These are phyloP conservation scores for Artemisiospiza belli DNA, from an alignment of 2,113 vertebrate genomes.

Conservation along the genomic window DNA sequence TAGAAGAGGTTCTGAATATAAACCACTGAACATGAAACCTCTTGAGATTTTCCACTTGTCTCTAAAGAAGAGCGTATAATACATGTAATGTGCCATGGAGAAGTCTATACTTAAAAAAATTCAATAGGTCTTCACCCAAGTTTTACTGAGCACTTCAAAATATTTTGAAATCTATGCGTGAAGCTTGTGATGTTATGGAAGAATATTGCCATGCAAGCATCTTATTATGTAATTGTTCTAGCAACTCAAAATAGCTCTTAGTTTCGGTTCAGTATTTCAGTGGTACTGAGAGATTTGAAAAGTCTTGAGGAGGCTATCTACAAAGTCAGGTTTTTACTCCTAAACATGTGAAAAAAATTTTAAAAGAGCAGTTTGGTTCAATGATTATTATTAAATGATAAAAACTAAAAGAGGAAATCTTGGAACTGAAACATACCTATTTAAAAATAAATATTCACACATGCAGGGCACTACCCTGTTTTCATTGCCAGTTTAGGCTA, in stretches of 20 bases:
- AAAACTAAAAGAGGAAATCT: background rate
- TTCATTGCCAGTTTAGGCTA: conserved; percentile 31
- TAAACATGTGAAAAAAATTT: background rate
- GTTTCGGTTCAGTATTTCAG: background rate
- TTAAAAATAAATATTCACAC: conserved; percentile 20
- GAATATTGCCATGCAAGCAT: background rate
- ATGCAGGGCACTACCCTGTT: background rate
- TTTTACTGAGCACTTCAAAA: background rate
- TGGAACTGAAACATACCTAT: background rate
- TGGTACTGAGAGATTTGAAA: background rate
- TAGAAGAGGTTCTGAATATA: background rate
- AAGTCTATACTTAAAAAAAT: background rate
- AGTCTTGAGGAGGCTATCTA: background rate
- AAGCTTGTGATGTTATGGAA: background rate
- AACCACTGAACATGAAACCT: background rate
- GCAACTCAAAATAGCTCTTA: background rate
- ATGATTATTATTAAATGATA: background rate
- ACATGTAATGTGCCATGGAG: background rate
- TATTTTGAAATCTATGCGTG: background rate
- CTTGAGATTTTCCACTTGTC: background rate
- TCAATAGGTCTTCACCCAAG: background rate
- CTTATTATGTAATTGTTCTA: background rate
- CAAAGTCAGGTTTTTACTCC: background rate
- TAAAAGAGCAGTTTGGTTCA: background rate
- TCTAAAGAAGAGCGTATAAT: background rate